Evolutionary conservation across 2,797 vertebrate genomes (phyloP).

Genomic region (Sphaeramia orbicularis): DNA sequence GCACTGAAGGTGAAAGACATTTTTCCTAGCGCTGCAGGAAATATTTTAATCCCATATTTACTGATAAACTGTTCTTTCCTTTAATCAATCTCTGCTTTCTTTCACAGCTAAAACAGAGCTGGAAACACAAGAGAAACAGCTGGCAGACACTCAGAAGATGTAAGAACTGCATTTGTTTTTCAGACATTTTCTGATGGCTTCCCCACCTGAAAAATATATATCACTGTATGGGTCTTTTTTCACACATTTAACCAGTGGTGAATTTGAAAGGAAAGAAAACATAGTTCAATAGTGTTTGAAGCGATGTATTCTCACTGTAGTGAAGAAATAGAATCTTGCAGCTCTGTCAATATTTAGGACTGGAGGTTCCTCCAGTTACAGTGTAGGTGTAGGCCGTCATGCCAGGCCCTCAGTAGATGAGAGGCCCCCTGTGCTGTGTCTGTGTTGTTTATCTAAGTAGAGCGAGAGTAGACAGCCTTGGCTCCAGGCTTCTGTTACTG

Average conservation of each 20-base stretch:
- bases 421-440: slow-evolving; percentile 85
- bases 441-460: slow-evolving; percentile 90
- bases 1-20: slow-evolving; percentile 36
- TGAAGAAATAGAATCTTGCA: slow-evolving; percentile 56
- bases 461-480: slow-evolving; percentile 87
- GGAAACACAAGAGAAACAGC: slow-evolving; percentile 90
- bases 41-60: slow-evolving; percentile 42
- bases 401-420: slow-evolving; percentile 83
- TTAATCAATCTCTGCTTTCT: slow-evolving; percentile 27
- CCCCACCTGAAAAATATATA: slow-evolving; percentile 20
- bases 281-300: slow-evolving; percentile 28
- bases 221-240: slow-evolving; percentile 3
- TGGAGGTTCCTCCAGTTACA: slow-evolving; percentile 69
- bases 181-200: slow-evolving; percentile 19
- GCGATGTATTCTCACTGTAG: slow-evolving; percentile 25
- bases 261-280: slow-evolving; percentile 35
- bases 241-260: slow-evolving; percentile 14
- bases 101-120: slow-evolving; percentile 92
- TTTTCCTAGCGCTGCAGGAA: slow-evolving; percentile 28
- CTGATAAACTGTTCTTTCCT: slow-evolving; percentile 1
- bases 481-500: slow-evolving; percentile 93
- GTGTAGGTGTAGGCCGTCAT: slow-evolving; percentile 70
- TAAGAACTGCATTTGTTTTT: slow-evolving; percentile 76
- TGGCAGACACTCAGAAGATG: slow-evolving; percentile 91
- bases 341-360: slow-evolving; percentile 78